Evolutionary conservation across 2,113 vertebrate genomes (phyloP), one percentile per base, ranked within the genome.

Genomic region (Pterocles orientalis): DNA sequence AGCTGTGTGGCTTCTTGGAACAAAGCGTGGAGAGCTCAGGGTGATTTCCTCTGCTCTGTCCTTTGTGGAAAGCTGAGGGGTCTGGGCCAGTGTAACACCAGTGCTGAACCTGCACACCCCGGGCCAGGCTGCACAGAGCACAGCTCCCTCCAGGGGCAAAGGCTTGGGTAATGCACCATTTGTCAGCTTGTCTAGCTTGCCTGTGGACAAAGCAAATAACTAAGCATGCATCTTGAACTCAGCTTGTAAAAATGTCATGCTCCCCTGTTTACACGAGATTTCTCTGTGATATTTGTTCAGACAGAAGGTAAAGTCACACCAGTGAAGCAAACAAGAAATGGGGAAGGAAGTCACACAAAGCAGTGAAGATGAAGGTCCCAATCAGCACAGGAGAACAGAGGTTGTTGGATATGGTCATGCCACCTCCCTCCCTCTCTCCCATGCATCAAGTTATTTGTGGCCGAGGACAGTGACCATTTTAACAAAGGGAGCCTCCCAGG

Each of bases 261-360:
- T 47, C 4, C 61, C 75, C 79, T 97, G 80, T 97, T 96, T 97
- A 94, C 92, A 94, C 71, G 90, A 95, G 95, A 86, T 72, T 95
- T 92, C 92, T 88, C 58, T 54, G 47, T 92, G 90, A 80, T 92
- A 93, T 97, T 97, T 97, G 71, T 57, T 97, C 66, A 97, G 88
- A 97, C 90, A 90, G 14, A 93, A 93, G 70, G 92, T 70, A 95
- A 97, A 97, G 94, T 65, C 86, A 95, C 92, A 86, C 78, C 88
- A 90, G 51, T 0, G 65, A 94, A 96, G 82, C 94, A 94, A 97
- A 97, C 54, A 95, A 95, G 72, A 60, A 91, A 87, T 41, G 47
- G 54, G 94, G 93, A 92, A 95, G 77, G 87, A 95, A 97, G 92
- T 89, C 57, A 90, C 83, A 91, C 68, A 94, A 89, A 94, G 72